Percentiles rank a stretch among this genome's conserved stretches.
Evolutionary conservation across 1,140 invertebrate genomes (phyloP).

Genomic region (Meloidogyne exigua): DNA sequence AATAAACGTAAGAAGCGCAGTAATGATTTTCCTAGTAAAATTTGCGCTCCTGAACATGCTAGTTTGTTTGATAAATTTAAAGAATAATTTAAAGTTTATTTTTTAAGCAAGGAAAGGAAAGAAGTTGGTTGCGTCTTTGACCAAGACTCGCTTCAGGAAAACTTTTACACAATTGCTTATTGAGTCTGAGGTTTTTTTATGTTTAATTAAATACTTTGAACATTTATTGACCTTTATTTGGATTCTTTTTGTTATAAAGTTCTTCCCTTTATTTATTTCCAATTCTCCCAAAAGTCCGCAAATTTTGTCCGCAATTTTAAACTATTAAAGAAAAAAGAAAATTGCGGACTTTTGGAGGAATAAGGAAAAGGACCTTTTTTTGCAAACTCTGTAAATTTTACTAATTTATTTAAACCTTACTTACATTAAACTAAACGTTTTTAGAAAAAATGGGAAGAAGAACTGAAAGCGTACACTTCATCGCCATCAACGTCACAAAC

Average conservation of each 20-base stretch:
- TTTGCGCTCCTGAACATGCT: slow-evolving; percentile 22
- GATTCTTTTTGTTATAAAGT: too few relatives aligned
- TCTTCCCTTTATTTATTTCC: neutral
- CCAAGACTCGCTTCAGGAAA: slow-evolving; percentile 39
- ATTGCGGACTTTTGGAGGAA: too few relatives aligned
- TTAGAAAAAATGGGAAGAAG: neutral
- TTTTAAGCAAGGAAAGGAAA: slow-evolving; percentile 44
- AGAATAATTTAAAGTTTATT: neutral
- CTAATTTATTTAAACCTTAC: too few relatives aligned
- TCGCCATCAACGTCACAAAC: neutral
- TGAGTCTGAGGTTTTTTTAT: slow-evolving; percentile 24
- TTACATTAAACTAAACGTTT: too few relatives aligned
- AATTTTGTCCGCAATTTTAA: too few relatives aligned
- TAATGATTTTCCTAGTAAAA: slow-evolving; percentile 4
- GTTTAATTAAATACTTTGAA: too few relatives aligned
- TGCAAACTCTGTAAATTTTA: too few relatives aligned
- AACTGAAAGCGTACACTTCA: neutral
- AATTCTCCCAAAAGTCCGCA: too few relatives aligned
- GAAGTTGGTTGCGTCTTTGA: slow-evolving; percentile 37
- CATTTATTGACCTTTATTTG: too few relatives aligned
- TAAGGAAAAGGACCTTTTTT: too few relatives aligned
- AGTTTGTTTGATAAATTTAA: neutral
- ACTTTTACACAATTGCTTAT: slow-evolving; percentile 40
- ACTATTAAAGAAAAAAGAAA: too few relatives aligned
- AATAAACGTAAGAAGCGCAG: slow-evolving; percentile 19